A percentile compares a stretch with the other conserved stretches of the same genome.
Conservation (phyloP, 2,888 invertebrate species). For the Rhimphoctona megacephalus region DNA sequence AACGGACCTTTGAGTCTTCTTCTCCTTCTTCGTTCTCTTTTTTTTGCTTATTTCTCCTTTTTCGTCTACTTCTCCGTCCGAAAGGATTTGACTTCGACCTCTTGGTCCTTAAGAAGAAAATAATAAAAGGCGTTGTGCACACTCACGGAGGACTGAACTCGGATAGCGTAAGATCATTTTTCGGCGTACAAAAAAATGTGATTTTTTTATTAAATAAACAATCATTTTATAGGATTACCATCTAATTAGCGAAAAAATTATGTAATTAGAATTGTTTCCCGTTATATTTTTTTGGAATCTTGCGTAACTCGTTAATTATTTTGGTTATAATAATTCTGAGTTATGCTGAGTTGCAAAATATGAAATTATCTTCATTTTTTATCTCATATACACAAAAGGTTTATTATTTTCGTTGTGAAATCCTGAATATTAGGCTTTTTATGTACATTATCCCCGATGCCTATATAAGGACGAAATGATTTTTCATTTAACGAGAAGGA, state of each 20-base stretch:
- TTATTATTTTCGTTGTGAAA: background rate
- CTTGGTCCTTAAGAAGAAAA: slow-evolving; percentile 16
- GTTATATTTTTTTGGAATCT: background rate
- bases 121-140: background rate
- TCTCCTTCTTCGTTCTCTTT: slow-evolving; percentile 32
- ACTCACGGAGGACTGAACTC: background rate
- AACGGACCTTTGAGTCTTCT: slow-evolving; percentile 68
- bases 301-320: background rate
- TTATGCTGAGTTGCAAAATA: background rate
- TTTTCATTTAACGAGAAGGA: slow-evolving; percentile 9
- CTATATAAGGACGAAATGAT: background rate
- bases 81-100: slow-evolving; percentile 39
- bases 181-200: background rate
- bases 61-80: slow-evolving; percentile 39
- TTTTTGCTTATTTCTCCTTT: slow-evolving; percentile 10
- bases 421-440: background rate
- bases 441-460: background rate
- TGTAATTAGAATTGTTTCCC: background rate
- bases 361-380: background rate
- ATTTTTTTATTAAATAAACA: background rate
- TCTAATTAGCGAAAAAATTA: background rate
- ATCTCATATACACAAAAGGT: background rate
- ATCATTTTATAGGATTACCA: background rate
- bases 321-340: background rate
- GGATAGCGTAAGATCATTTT: background rate